These are phyloP conservation scores for Siniperca undulata DNA, from an alignment of 2,797 vertebrate species.

Conservation along the genomic window DNA sequence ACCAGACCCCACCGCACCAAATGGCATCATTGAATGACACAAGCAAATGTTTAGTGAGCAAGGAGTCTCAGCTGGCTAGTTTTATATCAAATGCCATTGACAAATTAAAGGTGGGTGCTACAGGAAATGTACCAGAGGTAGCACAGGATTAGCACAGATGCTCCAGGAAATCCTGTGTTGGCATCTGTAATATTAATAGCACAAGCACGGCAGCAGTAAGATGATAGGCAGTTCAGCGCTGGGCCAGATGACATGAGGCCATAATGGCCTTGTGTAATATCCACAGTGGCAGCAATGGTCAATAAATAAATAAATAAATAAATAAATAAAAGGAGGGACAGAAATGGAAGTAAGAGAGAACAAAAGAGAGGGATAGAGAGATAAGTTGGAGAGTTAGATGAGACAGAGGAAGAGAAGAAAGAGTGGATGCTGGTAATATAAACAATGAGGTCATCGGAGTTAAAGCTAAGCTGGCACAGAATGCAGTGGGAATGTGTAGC, in stretches of 20 bases:
- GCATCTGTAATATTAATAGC: slow-evolving; percentile 76
- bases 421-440: slow-evolving; percentile 46
- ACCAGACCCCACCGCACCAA: neutral
- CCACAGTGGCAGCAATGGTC: slow-evolving; percentile 30
- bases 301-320: slow-evolving; percentile 39
- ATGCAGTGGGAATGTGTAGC: slow-evolving; percentile 45
- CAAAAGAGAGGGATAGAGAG: slow-evolving; percentile 13
- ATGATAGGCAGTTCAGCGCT: slow-evolving; percentile 65
- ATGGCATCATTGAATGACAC: slow-evolving; percentile 10
- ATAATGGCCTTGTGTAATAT: slow-evolving; percentile 58
- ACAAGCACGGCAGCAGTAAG: slow-evolving; percentile 56
- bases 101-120: slow-evolving; percentile 28
- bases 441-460: slow-evolving; percentile 66
- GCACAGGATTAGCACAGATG: slow-evolving; percentile 67
- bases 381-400: slow-evolving; percentile 36
- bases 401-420: slow-evolving; percentile 28
- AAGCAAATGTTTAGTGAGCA: neutral
- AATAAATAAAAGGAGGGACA: neutral
- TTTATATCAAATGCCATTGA: slow-evolving; percentile 15
- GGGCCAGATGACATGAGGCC: slow-evolving; percentile 55
- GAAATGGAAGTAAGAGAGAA: slow-evolving; percentile 16
- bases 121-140: slow-evolving; percentile 58
- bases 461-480: slow-evolving; percentile 37
- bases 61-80: neutral
- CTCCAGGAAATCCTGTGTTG: slow-evolving; percentile 74